Base-by-base conservation (phyloP, 2,113 vertebrate genomes). In the Pluvianellus socialis region DNA sequence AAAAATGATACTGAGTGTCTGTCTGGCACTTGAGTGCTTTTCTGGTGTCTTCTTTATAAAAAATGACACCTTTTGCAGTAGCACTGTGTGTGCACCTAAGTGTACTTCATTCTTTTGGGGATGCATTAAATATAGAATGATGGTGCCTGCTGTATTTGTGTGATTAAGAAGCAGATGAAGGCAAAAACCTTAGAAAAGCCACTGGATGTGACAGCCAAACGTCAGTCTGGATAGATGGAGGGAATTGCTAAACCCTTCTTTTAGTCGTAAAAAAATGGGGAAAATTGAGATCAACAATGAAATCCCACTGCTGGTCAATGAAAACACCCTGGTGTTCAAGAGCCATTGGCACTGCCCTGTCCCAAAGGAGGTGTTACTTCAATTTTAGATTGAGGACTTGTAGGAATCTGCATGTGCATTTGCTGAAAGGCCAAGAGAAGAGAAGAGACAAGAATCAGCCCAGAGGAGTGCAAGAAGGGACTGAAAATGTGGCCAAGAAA, bases 251-350 rank as follows among this genome's bases (percentile, higher is more conserved):
- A 80, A 6, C 7, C 9, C 10, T 77, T 82, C 26, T 52, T 82
- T 62, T 20, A 42, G 3, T 40, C 10, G 61, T 14, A 22, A 44
- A 47, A 47, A 68, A 13, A 6, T 18, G 19, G 12, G 5, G 73
- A 45, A 5, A 61, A 1, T 4, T 9, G 24, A 16, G 14, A 30
- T 23, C 33, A 55, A 3, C 1, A 7, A 3, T 0, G 0, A 79
- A 68, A 23, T 2, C 15, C 21, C 28, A 1, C 0, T 1, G 8
- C 8, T 58, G 32, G 10, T 33, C 53, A 13, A 1, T 16, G 23
- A 8, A 42, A 89, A 53, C 26, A 14, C 20, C 6, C 14, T 9
- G 30, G 24, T 26, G 6, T 26, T 28, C 38, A 15, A 27, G 45
- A 44, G 61, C 32, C 44, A 2, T 8, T 7, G 55, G 38, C 35